Conservation (phyloP, 2,797 vertebrate species). For the Cossypha dichroa region DNA sequence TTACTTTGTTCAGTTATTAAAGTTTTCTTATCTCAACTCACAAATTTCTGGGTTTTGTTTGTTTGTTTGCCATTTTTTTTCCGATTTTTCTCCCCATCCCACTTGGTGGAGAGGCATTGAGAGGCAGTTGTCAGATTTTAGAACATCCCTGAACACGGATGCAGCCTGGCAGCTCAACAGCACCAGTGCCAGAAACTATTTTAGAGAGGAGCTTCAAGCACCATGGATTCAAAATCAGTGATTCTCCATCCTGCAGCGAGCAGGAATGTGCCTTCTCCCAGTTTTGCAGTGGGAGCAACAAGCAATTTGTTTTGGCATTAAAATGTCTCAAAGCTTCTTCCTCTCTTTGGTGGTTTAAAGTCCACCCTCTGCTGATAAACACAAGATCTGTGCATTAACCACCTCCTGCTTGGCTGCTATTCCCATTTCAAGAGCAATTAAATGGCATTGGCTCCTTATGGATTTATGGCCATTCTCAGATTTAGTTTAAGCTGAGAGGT, state of each 20-base stretch:
- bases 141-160: accelerated
- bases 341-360: background rate
- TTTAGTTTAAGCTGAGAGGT: background rate
- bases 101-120: background rate
- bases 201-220: background rate
- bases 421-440: background rate
- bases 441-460: background rate
- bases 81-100: background rate
- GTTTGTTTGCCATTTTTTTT: background rate
- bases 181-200: background rate
- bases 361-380: background rate
- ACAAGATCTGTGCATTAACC: background rate
- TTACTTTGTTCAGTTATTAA: background rate
- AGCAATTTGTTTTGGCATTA: background rate
- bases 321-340: background rate
- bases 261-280: background rate
- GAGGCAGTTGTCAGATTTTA: background rate
- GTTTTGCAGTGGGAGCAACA: accelerated
- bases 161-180: background rate
- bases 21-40: background rate
- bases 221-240: background rate
- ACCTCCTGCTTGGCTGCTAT: background rate
- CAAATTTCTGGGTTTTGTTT: background rate
- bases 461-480: background rate
- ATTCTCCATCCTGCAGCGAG: background rate